phyloP scores from a whole-genome alignment of 2,888 invertebrate species.

The Carcina quercana region DNA sequence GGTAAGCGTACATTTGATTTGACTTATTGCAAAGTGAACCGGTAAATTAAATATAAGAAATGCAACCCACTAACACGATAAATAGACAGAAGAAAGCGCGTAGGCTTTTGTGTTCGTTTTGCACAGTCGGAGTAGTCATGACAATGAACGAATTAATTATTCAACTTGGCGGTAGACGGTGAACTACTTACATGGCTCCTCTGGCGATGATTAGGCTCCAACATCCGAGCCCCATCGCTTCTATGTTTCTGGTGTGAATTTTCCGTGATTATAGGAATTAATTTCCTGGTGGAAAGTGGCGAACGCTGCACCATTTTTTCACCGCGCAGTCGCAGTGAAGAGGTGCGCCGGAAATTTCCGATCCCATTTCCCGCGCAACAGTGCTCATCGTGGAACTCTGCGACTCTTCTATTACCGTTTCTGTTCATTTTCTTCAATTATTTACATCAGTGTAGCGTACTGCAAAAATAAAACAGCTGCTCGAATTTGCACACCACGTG shows the following conservation, averaged over 20 bases:
- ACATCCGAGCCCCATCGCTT: conserved; percentile 60
- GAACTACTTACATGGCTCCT: conserved; percentile 71
- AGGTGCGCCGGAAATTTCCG: conserved; percentile 76
- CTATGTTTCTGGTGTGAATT: conserved; percentile 64
- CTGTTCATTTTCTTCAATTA: conserved; percentile 61
- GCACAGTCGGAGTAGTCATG: conserved; percentile 26
- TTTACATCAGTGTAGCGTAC: conserved; percentile 56
- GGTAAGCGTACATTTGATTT: too few species aligned
- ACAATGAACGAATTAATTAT: conserved; percentile 23
- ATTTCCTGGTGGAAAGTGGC: conserved; percentile 65
- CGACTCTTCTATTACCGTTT: conserved; percentile 53
- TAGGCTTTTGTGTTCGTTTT: background rate
- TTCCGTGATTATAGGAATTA: conserved; percentile 78
- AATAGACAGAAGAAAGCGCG: too few species aligned
- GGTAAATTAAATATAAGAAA: too few species aligned
- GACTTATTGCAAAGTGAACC: too few species aligned
- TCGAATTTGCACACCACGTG: conserved; percentile 12
- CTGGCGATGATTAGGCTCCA: conserved; percentile 67
- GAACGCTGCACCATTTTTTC: conserved; percentile 75
- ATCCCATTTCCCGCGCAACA: conserved; percentile 69
- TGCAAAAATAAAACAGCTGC: conserved; percentile 49
- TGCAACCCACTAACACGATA: too few species aligned
- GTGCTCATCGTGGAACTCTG: conserved; percentile 64
- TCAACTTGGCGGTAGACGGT: conserved; percentile 4
- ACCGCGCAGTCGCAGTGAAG: conserved; percentile 80